Conservation (phyloP, 2,113 vertebrate species). For the Ophiodon elongatus region DNA sequence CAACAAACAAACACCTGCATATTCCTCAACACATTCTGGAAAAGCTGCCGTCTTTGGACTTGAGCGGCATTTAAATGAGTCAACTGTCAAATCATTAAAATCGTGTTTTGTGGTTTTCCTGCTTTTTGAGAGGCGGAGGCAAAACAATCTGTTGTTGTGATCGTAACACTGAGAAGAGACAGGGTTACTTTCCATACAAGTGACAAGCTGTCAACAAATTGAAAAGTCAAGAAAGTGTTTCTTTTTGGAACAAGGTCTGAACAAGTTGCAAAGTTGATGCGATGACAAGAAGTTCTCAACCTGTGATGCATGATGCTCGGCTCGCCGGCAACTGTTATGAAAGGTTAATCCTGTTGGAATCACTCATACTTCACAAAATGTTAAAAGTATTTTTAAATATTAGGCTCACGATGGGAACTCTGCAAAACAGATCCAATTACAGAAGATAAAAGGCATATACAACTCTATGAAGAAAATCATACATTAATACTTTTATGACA, state of each 20-base stretch:
- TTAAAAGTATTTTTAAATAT: neutral
- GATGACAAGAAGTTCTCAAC: neutral
- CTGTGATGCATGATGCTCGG: neutral
- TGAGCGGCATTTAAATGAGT: slow-evolving; percentile 55
- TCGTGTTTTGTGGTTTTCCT: slow-evolving; percentile 32
- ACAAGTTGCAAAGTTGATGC: neutral
- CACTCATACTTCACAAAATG: neutral
- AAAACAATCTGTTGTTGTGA: slow-evolving; percentile 64
- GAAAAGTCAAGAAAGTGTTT: slow-evolving; percentile 4
- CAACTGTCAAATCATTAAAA: slow-evolving; percentile 69
- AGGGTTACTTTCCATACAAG: slow-evolving; percentile 6
- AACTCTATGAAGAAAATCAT: neutral
- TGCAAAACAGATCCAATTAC: neutral
- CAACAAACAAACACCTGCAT: slow-evolving; percentile 35
- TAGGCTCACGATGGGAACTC: neutral
- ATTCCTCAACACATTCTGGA: slow-evolving; percentile 23
- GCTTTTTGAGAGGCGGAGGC: slow-evolving; percentile 34
- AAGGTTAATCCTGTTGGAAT: neutral
- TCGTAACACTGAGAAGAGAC: slow-evolving; percentile 11
- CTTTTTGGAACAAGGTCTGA: slow-evolving; percentile 7
- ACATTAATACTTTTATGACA: neutral
- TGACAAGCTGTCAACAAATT: slow-evolving; percentile 44
- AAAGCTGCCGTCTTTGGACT: slow-evolving; percentile 10
- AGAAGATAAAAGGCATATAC: neutral
- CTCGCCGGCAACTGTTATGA: neutral